Base-by-base conservation (phyloP, 2,888 invertebrate genomes). In the Trissonchulus latispiculum region DNA sequence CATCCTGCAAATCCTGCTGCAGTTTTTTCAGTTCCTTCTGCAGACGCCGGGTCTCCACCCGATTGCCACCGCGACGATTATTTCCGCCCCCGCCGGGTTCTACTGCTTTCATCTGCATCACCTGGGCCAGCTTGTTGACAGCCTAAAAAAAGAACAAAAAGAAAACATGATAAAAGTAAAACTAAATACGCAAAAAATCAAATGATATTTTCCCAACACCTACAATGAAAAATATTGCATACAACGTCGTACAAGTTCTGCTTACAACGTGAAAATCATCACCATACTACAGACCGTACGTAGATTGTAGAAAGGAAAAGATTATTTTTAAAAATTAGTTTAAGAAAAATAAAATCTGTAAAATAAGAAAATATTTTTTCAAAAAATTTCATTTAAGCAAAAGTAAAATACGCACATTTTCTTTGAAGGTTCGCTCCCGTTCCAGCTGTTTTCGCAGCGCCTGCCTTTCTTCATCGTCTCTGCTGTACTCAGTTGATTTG, bases 81-180 rank as follows among this genome's bases (percentile, higher is more conserved):
- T n/a, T n/a, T n/a, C n/a, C n/a, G n/a, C n/a, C n/a, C 8, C 48
- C 48, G 48, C 8, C 48, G 23, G 48, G 35, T 77, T 79, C 64
- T 29, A 62, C 64, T 28, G 91, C 91, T 82, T 91, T 93, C 81
- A 95, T 89, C 84, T 95, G 94, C 91, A 97, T 91, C 75, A 97
- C 92, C 85, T 97, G 95, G 2, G 95, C 94, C 77, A 99, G 87
- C 84, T 97, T 99, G 85, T 95, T 94, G 77, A 97, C 94, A 71
- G 96, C 96, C 86, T 95, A 92, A 83, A 91, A 90, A 83, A 93
- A 93, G 80, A 93, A 87, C 33, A 73, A 18, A 68, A 2, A 31
- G 33, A 18, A 23, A 64, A 64, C n/a, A 23, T 28, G n/a, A n/a
- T n/a, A n/a, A n/a, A n/a, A n/a, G n/a, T n/a, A n/a, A n/a, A n/a